phyloP scores from a whole-genome alignment of 2,797 vertebrate species.

The Rhinoraja longicauda region DNA sequence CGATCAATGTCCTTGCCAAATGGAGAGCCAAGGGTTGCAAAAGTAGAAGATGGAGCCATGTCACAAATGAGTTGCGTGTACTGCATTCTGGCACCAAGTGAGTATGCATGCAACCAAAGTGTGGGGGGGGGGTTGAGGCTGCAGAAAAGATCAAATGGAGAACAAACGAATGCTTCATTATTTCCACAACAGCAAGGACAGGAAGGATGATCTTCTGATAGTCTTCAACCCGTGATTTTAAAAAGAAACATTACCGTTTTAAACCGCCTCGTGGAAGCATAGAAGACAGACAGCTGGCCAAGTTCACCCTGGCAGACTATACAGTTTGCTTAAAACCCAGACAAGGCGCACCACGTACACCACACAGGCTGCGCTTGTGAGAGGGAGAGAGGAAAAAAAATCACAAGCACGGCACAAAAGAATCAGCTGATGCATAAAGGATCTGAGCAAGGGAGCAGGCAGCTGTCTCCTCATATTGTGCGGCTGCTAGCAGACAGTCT shows the following conservation, averaged over 20 bases:
- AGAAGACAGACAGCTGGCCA: conserved; percentile 22
- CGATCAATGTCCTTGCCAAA: too few species aligned
- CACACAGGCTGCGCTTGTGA: background rate
- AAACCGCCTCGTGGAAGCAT: background rate
- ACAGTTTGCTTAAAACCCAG: conserved; percentile 31
- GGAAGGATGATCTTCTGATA: background rate
- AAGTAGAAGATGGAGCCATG: background rate
- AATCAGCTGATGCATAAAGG: conserved; percentile 33
- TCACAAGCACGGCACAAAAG: conserved; percentile 21
- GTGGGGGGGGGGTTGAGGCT: background rate
- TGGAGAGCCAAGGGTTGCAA: background rate
- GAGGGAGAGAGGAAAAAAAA: background rate
- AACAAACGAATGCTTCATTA: background rate
- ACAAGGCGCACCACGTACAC: background rate
- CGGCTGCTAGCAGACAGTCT: background rate
- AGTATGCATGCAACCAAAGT: too few species aligned
- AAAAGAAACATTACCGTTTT: background rate
- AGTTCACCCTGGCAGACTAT: background rate
- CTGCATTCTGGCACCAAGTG: background rate
- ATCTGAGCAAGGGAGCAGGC: conserved; percentile 15
- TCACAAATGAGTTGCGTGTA: too few species aligned
- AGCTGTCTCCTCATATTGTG: conserved; percentile 18
- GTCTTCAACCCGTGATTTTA: background rate
- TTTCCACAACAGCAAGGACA: background rate
- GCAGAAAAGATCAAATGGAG: background rate